phyloP scores from a whole-genome alignment of 2,888 invertebrate genomes.

The Ornithoptera alexandrae region DNA sequence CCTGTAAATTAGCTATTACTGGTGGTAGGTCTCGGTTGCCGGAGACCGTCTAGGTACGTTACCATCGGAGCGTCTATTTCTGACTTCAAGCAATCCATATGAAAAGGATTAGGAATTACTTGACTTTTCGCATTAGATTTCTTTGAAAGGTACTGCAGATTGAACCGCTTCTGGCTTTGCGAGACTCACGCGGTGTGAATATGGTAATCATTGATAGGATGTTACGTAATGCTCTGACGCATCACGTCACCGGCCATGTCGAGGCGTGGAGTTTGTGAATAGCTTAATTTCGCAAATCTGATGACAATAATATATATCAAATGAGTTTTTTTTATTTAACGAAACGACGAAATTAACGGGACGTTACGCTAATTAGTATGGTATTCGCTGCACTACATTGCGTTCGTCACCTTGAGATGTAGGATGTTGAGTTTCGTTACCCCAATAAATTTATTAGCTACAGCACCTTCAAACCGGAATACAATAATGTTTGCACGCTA shows the following conservation, averaged over 20 bases:
- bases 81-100: too few relatives aligned
- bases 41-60: too few relatives aligned
- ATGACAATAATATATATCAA: slow-evolving; percentile 5
- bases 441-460: too few relatives aligned
- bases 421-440: too few relatives aligned
- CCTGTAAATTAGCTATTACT: background rate
- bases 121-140: background rate
- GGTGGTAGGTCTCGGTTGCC: too few relatives aligned
- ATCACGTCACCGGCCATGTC: slow-evolving; percentile 14
- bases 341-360: too few relatives aligned
- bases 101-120: background rate
- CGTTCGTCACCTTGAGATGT: too few relatives aligned
- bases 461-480: too few relatives aligned
- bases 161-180: background rate
- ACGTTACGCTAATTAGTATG: too few relatives aligned
- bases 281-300: slow-evolving; percentile 21
- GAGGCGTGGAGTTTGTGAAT: slow-evolving; percentile 22
- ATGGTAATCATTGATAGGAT: slow-evolving; percentile 40
- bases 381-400: too few relatives aligned
- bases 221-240: slow-evolving; percentile 42
- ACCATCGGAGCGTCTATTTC: too few relatives aligned
- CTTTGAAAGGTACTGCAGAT: slow-evolving; percentile 4
- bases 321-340: background rate
- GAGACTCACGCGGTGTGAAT: slow-evolving; percentile 17
- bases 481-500: too few relatives aligned